Evolutionary conservation across 2,888 invertebrate genomes (phyloP).

Genomic region (Lymantria dispar): DNA sequence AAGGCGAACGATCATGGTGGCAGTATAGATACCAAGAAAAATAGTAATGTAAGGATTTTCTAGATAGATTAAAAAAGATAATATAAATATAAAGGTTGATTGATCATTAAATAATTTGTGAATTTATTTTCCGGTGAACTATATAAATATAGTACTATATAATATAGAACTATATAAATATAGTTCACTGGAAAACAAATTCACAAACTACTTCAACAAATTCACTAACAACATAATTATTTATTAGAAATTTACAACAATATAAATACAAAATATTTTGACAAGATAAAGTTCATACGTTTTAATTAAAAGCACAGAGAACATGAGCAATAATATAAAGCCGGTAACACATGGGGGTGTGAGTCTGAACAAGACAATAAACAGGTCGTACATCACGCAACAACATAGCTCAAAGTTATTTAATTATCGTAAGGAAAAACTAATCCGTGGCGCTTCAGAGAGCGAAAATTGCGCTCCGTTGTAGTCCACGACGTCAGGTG

Average conservation of each 20-base stretch:
- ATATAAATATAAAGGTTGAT: too few relatives aligned
- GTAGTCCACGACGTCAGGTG: constrained; percentile 62
- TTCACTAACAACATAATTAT: neutral
- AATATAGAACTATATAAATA: too few relatives aligned
- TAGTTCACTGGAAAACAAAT: too few relatives aligned
- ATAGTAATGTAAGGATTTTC: too few relatives aligned
- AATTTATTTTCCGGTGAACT: too few relatives aligned
- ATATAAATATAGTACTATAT: too few relatives aligned
- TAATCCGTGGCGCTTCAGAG: constrained; percentile 68
- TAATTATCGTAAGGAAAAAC: constrained; percentile 81
- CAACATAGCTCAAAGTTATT: constrained; percentile 80
- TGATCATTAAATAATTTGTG: too few relatives aligned
- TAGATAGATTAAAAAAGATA: too few relatives aligned
- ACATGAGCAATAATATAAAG: constrained; percentile 48
- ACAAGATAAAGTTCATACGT: constrained; percentile 28
- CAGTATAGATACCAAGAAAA: too few relatives aligned
- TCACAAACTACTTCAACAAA: too few relatives aligned
- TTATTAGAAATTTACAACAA: neutral
- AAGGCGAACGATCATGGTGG: too few relatives aligned
- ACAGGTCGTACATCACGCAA: constrained; percentile 75
- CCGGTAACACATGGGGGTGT: constrained; percentile 41
- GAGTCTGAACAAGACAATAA: constrained; percentile 63
- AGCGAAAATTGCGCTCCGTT: constrained; percentile 69
- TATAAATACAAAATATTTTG: constrained; percentile 22
- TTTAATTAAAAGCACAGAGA: constrained; percentile 35